phyloP scores from a whole-genome alignment of 2,888 invertebrate species.

The Aspidapion aeneum region DNA sequence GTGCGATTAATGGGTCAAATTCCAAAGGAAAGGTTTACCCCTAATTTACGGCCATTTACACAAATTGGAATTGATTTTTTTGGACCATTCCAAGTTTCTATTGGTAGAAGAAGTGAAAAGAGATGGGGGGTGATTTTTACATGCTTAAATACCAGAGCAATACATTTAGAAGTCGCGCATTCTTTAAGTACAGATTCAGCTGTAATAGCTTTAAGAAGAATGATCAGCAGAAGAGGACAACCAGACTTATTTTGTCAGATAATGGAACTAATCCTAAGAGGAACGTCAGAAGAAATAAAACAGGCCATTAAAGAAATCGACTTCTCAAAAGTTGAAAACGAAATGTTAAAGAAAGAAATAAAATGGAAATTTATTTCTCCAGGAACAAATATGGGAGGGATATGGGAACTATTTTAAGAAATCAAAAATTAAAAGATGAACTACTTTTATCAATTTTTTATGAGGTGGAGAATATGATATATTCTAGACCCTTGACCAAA shows the following conservation, averaged over 20 bases:
- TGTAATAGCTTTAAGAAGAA: slow-evolving; percentile 6
- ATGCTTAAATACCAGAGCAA: slow-evolving; percentile 9
- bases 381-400: slow-evolving; percentile 7
- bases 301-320: not conserved
- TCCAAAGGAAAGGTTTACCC: slow-evolving; percentile 4
- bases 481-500: not conserved
- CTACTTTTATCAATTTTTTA: not conserved
- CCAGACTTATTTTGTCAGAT: slow-evolving; percentile 7
- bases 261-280: slow-evolving; percentile 11
- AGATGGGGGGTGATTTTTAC: slow-evolving; percentile 9
- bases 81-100: not conserved
- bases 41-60: slow-evolving; percentile 2
- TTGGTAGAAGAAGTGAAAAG: not conserved
- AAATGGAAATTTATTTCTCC: slow-evolving; percentile 10
- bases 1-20: slow-evolving; percentile 14
- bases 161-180: slow-evolving; percentile 13
- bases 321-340: not conserved
- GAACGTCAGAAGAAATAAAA: slow-evolving; percentile 1
- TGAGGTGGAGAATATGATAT: not conserved
- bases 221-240: slow-evolving; percentile 6
- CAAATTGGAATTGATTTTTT: not conserved
- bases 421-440: slow-evolving; percentile 1
- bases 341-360: not conserved
- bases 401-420: slow-evolving; percentile 3
- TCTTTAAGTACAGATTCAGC: slow-evolving; percentile 9